Evolutionary conservation across 2,797 vertebrate genomes (phyloP), one percentile per base, ranked within the genome.

Genomic region (Corythornis leucogaster): DNA sequence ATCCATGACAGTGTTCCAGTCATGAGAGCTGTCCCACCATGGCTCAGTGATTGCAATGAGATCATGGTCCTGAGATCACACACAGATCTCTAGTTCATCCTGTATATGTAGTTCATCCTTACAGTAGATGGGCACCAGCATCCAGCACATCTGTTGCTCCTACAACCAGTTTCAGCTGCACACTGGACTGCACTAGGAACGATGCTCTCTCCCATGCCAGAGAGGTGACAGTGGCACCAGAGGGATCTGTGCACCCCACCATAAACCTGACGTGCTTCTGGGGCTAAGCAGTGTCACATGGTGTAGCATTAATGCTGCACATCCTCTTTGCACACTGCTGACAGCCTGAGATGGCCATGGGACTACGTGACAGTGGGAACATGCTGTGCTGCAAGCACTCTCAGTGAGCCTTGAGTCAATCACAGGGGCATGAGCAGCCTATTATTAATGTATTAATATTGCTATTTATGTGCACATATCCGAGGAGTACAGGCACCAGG

Each of bases 401-500:
- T 8, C 38, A 61, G 51, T 2, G 28, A 94, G 87, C 53, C 63
- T 73, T 0, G 0, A 71, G 63, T 15, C 53, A 73, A 35, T 43
- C 48, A 38, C 1, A 2, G n/a, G 45, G 26, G 17, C 4, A 4
- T 15, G 63, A 45, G 12, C 51, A 81, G 67, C n/a, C 55, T 43
- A 0, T 58, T 46, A 79, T 35, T 69, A 61, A 35, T 28, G 22
- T 31, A 83, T 78, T 74, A 42, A 84, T 42, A 20, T 24, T 0
- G 1, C 4, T 9, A 59, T 90, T 85, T 90, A 82, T n/a, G 42
- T 19, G 78, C 13, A 57, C 12, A 33, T 3, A 33, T 26, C 31
- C 0, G 0, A 43, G 57, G 45, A 61, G 25, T 0, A 0, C 7
- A 14, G 57, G 70, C 59, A 87, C 58, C 33, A 64, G 38, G 43